Conservation (phyloP, 2,113 vertebrate species). For the Pangasianodon gigas region DNA sequence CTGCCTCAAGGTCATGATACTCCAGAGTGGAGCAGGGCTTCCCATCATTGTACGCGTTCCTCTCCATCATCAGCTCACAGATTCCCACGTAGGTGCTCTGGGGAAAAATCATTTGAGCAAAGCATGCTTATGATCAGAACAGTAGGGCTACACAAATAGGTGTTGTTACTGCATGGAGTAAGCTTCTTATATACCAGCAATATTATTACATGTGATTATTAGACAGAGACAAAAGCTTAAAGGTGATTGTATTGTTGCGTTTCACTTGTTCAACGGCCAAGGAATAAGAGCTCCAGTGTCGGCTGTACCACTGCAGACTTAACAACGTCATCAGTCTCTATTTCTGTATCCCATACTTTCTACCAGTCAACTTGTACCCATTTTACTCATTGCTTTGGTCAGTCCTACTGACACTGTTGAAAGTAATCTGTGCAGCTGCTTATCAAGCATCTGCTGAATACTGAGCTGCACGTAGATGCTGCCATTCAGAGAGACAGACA, state of each 20-base stretch:
- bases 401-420: not conserved
- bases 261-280: not conserved
- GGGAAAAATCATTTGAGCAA: not conserved
- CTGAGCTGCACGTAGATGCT: slow-evolving; percentile 50
- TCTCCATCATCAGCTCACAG: slow-evolving; percentile 76
- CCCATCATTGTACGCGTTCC: slow-evolving; percentile 80
- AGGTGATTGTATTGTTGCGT: too few species aligned
- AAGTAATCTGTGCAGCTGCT: not conserved
- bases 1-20: slow-evolving; percentile 92
- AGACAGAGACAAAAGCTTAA: not conserved
- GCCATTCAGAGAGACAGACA: slow-evolving; percentile 43
- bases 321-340: not conserved
- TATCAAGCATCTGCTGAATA: slow-evolving; percentile 47
- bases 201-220: not conserved
- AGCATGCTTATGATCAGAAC: not conserved
- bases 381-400: not conserved
- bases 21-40: slow-evolving; percentile 77
- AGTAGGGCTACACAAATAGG: not conserved
- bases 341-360: not conserved
- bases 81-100: slow-evolving; percentile 82
- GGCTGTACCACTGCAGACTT: not conserved
- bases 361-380: not conserved
- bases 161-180: not conserved
- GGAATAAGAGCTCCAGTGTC: not conserved
- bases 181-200: not conserved